Base-by-base conservation (phyloP, 2,113 vertebrate genomes). In the Daphoenositta chrysoptera region DNA sequence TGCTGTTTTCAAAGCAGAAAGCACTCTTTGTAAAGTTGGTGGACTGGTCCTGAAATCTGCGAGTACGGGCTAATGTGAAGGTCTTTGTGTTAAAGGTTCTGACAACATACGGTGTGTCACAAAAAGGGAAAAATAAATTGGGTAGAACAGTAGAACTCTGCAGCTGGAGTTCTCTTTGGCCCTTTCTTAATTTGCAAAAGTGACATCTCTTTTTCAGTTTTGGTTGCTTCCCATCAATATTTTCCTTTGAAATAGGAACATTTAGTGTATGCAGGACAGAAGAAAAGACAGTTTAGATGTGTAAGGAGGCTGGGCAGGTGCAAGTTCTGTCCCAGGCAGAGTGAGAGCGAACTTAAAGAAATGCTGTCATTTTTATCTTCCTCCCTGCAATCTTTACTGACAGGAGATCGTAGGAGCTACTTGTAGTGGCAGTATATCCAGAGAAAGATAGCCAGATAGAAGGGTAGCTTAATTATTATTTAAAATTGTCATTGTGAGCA, bases 81-180 rank as follows among this genome's bases (percentile, higher is more conserved):
- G 5, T 47, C 9, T 50, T 5, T 24, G 18, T 60, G 56, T 39
- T 89, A 18, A 23, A 44, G 56, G n/a, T 81, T 87, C 28, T 64
- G 83, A 42, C 48, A 75, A 6, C 12, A 4, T 16, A 16, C 0
- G 4, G 6, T n/a, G 2, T 11, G 3, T 17, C 23, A 1, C 2
- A 5, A 21, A n/a, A 18, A 39, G 20, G 15, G 1, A 19, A 31
- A 27, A 37, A 11, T 42, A 19, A 81, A 4, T 17, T 37, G 14
- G 3, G 6, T 28, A 17, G 61, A 77, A 30, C 8, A 15, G 21
- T 5, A 2, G 15, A 17, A 63, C 40, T 77, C 28, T 47, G 7
- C 3, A 24, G 31, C 9, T 56, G 45, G 15, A 42, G 28, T 28
- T 85, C 16, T 50, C 33, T 39, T 1, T 54, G 20, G 12, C 31